Evolutionary conservation across 2,113 vertebrate species (phyloP), one percentile per base, ranked within the genome.

Genomic region (Plotosus lineatus): DNA sequence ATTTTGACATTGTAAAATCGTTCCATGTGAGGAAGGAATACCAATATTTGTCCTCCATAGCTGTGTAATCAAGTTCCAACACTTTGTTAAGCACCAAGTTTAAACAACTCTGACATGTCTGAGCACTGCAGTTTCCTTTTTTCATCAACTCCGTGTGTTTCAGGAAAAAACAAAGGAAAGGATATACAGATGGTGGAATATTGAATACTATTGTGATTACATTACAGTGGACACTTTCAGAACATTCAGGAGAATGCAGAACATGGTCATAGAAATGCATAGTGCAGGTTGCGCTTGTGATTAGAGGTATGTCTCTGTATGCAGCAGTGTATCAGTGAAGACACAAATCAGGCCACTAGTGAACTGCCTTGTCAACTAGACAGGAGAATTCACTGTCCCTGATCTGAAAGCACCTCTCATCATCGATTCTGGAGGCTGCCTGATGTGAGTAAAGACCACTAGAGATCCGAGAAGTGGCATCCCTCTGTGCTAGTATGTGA

Each of bases 11-110:
- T 72, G 68, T 6, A 50, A 72, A 72, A 4, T 33, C 26, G 8
- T 50, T 33, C 44, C 69, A 72, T 72, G 31, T 46, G 40, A 50
- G 44, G 7, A 50, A 33, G 17, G 17, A 72, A 26, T 50, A 14
- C 46, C 28, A 50, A 28, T 44, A 44, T 68, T 42, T 68, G 1
- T 38, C 12, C 38, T 63, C 31, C 15, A 63, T 17, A 38, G 90
- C 90, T 91, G 90, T 92, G 89, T 87, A 91, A 91, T 90, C 91
- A 92, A 86, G 81, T 89, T 88, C 56, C 72, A 60, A 78, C 88
- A n/a, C n/a, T n/a, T n/a, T n/a, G n/a, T n/a, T n/a, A n/a, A n/a
- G n/a, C n/a, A n/a, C n/a, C n/a, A n/a, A n/a, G n/a, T n/a, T n/a
- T n/a, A n/a, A n/a, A n/a, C n/a, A n/a, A n/a, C 85, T 89, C 88